phyloP scores from a whole-genome alignment of 2,888 invertebrate genomes.

The Papilio demoleus region DNA sequence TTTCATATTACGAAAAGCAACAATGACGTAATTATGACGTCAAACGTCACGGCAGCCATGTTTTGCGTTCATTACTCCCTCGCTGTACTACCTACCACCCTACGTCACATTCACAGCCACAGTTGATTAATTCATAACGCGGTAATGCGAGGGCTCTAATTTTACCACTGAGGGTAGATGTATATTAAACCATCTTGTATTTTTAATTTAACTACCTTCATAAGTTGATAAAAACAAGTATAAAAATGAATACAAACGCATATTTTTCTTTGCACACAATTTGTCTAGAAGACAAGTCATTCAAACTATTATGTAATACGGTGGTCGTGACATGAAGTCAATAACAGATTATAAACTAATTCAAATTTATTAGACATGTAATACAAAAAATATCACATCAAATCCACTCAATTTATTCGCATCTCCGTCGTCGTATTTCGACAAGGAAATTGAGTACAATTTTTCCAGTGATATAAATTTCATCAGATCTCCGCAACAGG shows the following conservation, averaged over 20 bases:
- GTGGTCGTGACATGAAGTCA: too few relatives aligned
- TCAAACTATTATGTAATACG: too few relatives aligned
- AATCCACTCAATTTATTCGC: neutral
- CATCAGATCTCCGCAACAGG: constrained; percentile 19
- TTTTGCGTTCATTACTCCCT: neutral
- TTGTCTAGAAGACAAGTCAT: too few relatives aligned
- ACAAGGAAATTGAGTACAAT: constrained; percentile 15
- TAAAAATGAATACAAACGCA: neutral
- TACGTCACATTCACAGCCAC: neutral
- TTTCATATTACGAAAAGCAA: neutral
- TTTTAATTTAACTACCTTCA: neutral
- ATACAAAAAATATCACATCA: neutral
- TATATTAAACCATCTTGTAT: neutral
- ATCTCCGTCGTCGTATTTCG: neutral
- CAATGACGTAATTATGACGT: constrained; percentile 5
- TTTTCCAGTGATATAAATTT: constrained; percentile 16
- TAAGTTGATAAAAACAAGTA: neutral
- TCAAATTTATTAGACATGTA: too few relatives aligned
- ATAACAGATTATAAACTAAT: too few relatives aligned
- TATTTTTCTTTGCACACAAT: neutral
- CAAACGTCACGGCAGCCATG: neutral
- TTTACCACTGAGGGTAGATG: neutral
- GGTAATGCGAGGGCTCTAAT: neutral
- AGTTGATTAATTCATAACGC: constrained; percentile 6
- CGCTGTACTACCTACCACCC: neutral